Percentiles rank a stretch among this genome's conserved stretches.
These are phyloP conservation scores for Pampus argenteus DNA, from an alignment of 2,797 vertebrate genomes.

Conservation along the genomic window DNA sequence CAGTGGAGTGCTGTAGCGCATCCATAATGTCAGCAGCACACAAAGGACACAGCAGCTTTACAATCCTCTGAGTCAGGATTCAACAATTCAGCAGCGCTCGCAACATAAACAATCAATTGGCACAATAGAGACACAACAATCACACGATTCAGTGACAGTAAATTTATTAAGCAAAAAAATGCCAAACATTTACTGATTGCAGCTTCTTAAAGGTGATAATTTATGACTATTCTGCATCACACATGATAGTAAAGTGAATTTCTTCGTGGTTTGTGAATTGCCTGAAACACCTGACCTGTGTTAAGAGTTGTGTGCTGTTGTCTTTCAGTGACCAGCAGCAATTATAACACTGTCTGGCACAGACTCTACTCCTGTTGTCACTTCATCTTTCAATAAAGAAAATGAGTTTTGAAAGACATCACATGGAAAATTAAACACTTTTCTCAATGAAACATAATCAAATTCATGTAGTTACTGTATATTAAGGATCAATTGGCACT, in stretches of 20 bases:
- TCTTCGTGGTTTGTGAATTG: too few relatives aligned
- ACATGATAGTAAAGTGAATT: too few relatives aligned
- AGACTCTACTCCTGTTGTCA: not conserved
- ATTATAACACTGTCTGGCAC: not conserved
- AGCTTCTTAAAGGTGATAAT: too few relatives aligned
- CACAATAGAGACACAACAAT: not conserved
- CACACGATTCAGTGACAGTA: too few relatives aligned
- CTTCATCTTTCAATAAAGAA: not conserved
- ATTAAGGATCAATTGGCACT: not conserved
- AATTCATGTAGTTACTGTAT: constrained; percentile 9
- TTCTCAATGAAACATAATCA: not conserved
- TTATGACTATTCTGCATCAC: too few relatives aligned
- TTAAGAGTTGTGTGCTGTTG: not conserved
- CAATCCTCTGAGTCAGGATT: not conserved
- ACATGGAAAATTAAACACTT: not conserved
- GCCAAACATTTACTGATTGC: too few relatives aligned
- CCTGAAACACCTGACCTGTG: too few relatives aligned
- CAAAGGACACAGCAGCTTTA: not conserved
- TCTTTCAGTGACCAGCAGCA: not conserved
- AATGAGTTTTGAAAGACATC: not conserved
- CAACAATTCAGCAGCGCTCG: not conserved
- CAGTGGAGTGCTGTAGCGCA: too few relatives aligned
- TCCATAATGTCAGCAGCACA: too few relatives aligned
- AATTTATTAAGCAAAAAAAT: too few relatives aligned
- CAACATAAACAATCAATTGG: not conserved